Base-by-base conservation (phyloP, 2,888 invertebrate species). In the Lomographa bimaculata region DNA sequence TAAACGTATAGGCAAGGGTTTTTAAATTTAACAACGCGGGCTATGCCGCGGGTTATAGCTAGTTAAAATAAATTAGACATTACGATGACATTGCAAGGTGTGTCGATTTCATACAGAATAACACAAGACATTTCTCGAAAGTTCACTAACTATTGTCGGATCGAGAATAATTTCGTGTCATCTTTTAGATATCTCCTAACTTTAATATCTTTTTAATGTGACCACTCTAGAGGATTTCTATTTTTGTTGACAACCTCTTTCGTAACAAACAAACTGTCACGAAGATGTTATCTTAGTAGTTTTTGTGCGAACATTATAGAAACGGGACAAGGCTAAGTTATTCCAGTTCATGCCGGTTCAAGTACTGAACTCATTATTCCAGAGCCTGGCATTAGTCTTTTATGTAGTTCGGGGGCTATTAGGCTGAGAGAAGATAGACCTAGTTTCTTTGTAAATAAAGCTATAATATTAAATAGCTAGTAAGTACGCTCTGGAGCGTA, bases 341-440 rank as follows among this genome's bases (percentile, higher is more conserved):
- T 67, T 69, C 57, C 62, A 68, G 62, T 54, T 61, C 58, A 65
- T 28, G 34, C 28, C 6, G 27, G 24, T 28, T 34, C 27, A 25
- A 29, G 63, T 61, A 66, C 3, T 14, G 4, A 14, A 61, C 64
- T 73, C 65, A 76, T 77, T 73, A 79, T 72, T 67, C 64, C 27
- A n/a, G 7, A 17, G 29, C 34, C 28, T 40, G 34, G 54, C 28
- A 19, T 17, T 6, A 12, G 19, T 39, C 24, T 33, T 21, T 33
- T 25, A 33, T 33, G 27, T 18, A 27, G 25, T 37, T 29, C n/a
- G 18, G 25, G 24, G n/a, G n/a, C n/a, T n/a, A n/a, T n/a, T n/a
- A n/a, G n/a, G n/a, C n/a, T n/a, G n/a, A n/a, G n/a, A n/a, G n/a
- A n/a, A n/a, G n/a, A n/a, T n/a, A n/a, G n/a, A n/a, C n/a, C n/a